phyloP scores from a whole-genome alignment of 2,113 vertebrate genomes.

The Odocoileus virginianus region DNA sequence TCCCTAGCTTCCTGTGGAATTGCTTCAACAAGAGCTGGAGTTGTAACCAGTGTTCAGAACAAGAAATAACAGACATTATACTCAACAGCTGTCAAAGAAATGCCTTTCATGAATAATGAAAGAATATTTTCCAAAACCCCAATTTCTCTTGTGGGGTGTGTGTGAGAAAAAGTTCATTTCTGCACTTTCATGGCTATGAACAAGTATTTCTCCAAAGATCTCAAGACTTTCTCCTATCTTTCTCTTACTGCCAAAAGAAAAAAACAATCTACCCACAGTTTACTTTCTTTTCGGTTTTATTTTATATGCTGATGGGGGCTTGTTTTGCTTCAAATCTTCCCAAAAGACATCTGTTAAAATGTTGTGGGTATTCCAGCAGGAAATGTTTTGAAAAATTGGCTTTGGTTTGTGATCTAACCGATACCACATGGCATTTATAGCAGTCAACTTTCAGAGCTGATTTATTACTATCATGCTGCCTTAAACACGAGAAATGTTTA shows the following conservation, averaged over 20 bases:
- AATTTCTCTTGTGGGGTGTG: background rate
- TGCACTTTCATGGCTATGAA: slow-evolving; percentile 47
- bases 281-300: slow-evolving; percentile 66
- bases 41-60: slow-evolving; percentile 13
- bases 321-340: slow-evolving; percentile 72
- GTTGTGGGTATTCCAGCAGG: slow-evolving; percentile 58
- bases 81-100: slow-evolving; percentile 24
- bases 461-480: slow-evolving; percentile 46
- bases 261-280: slow-evolving; percentile 37
- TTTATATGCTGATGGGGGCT: slow-evolving; percentile 69
- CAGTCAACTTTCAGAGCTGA: slow-evolving; percentile 58
- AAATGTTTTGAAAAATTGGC: slow-evolving; percentile 74
- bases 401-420: slow-evolving; percentile 75
- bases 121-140: background rate
- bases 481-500: slow-evolving; percentile 51
- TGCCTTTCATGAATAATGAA: slow-evolving; percentile 29
- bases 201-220: slow-evolving; percentile 47
- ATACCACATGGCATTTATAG: slow-evolving; percentile 69
- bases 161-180: slow-evolving; percentile 36
- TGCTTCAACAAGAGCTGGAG: slow-evolving; percentile 24
- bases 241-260: background rate
- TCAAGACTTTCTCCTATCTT: slow-evolving; percentile 32
- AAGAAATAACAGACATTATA: slow-evolving; percentile 37
- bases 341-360: slow-evolving; percentile 72
- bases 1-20: background rate